These are phyloP conservation scores for Aphrophora alni DNA, from an alignment of 2,888 invertebrate species.

Conservation along the genomic window DNA sequence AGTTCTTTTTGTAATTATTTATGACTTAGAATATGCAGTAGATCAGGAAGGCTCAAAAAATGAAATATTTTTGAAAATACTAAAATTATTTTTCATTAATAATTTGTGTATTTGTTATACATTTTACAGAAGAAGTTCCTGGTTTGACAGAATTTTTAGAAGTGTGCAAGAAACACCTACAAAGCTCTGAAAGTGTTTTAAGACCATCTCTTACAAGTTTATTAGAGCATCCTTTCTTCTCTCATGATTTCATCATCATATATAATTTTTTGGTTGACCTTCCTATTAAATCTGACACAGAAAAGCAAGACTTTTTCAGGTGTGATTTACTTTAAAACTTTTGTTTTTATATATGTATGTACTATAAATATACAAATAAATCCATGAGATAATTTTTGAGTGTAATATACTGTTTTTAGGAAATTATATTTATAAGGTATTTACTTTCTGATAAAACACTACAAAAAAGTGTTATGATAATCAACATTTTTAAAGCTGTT, in stretches of 20 bases:
- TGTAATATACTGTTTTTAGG: too few relatives aligned
- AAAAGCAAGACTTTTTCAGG: constrained; percentile 82
- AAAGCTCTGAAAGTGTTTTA: constrained; percentile 67
- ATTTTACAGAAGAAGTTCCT: constrained; percentile 68
- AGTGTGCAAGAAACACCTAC: constrained; percentile 71
- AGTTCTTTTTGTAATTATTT: too few relatives aligned
- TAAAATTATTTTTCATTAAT: too few relatives aligned
- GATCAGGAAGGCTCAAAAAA: too few relatives aligned
- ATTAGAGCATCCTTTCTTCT: constrained; percentile 77
- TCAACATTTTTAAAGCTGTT: too few relatives aligned
- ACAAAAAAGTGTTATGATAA: too few relatives aligned
- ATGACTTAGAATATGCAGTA: too few relatives aligned
- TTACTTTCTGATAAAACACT: too few relatives aligned
- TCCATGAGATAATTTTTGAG: too few relatives aligned
- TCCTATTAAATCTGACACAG: constrained; percentile 77
- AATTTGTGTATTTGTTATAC: background rate
- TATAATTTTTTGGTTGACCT: constrained; percentile 83
- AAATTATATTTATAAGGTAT: too few relatives aligned
- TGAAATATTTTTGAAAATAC: too few relatives aligned
- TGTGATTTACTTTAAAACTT: constrained; percentile 54
- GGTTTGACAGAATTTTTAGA: constrained; percentile 72
- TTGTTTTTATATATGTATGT: background rate
- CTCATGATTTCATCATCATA: constrained; percentile 83
- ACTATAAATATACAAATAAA: too few relatives aligned
- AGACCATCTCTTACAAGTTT: constrained; percentile 73